Conservation (phyloP, 2,888 invertebrate genomes). For the Synanthedon myopaeformis region DNA sequence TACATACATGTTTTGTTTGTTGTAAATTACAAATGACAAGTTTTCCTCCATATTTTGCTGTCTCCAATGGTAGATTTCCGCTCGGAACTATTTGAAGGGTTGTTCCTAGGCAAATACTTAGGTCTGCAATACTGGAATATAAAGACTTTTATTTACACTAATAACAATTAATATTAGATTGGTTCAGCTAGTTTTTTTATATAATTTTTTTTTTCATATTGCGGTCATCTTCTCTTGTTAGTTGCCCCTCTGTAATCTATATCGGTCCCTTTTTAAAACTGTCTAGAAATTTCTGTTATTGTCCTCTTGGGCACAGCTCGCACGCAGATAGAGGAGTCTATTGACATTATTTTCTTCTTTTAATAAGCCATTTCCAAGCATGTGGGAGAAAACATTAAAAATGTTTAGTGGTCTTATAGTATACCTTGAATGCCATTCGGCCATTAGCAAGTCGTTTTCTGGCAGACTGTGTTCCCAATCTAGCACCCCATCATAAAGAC, state of each 20-base stretch:
- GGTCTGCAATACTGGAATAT: constrained; percentile 84
- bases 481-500: constrained; percentile 89
- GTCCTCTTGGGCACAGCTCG: too few relatives aligned
- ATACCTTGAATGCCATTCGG: constrained; percentile 88
- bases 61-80: constrained; percentile 90
- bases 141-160: neutral
- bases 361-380: neutral
- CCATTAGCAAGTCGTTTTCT: constrained; percentile 83
- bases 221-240: too few relatives aligned
- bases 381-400: neutral
- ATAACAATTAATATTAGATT: too few relatives aligned
- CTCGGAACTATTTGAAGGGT: constrained; percentile 98
- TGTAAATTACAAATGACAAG: constrained; percentile 96
- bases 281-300: too few relatives aligned
- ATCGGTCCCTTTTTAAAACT: too few relatives aligned
- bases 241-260: too few relatives aligned
- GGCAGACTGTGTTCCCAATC: constrained; percentile 98
- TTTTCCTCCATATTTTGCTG: constrained; percentile 87
- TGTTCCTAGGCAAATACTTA: constrained; percentile 96
- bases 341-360: neutral
- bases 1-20: constrained; percentile 93
- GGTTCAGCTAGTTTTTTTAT: too few relatives aligned
- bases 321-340: too few relatives aligned
- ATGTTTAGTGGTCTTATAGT: neutral
- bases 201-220: too few relatives aligned